These are phyloP conservation scores for Platysteira castanea DNA, from an alignment of 2,113 vertebrate species.

Conservation along the genomic window DNA sequence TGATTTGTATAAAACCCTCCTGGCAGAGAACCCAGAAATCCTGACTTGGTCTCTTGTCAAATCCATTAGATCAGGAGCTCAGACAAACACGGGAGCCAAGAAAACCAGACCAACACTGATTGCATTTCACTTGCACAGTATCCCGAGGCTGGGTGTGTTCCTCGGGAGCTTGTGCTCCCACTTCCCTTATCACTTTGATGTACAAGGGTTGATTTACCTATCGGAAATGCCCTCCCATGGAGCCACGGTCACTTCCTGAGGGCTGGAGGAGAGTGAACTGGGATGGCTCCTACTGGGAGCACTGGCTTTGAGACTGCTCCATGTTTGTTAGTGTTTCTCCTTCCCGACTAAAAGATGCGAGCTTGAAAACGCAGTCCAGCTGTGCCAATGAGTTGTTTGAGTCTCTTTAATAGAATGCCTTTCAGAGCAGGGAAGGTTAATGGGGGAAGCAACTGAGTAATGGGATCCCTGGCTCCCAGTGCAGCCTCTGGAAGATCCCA, in stretches of 20 bases:
- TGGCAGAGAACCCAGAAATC: not conserved
- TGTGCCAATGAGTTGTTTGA: not conserved
- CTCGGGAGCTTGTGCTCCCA: not conserved
- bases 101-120: not conserved
- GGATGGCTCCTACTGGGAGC: not conserved
- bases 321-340: not conserved
- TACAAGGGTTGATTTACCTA: not conserved
- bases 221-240: fast-evolving
- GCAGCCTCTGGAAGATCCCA: not conserved
- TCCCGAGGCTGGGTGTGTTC: not conserved
- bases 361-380: not conserved
- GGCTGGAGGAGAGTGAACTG: not conserved
- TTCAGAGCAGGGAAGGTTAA: not conserved
- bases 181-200: not conserved
- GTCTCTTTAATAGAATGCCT: fast-evolving
- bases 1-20: not conserved
- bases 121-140: not conserved
- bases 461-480: not conserved
- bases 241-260: not conserved
- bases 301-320: not conserved
- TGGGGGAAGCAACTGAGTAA: not conserved
- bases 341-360: not conserved
- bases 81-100: not conserved
- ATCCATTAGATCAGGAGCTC: not conserved
- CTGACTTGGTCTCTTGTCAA: not conserved